Evolutionary conservation across 2,797 vertebrate genomes (phyloP), one percentile per base, ranked within the genome.

Genomic region (Gorsachius magnificus): DNA sequence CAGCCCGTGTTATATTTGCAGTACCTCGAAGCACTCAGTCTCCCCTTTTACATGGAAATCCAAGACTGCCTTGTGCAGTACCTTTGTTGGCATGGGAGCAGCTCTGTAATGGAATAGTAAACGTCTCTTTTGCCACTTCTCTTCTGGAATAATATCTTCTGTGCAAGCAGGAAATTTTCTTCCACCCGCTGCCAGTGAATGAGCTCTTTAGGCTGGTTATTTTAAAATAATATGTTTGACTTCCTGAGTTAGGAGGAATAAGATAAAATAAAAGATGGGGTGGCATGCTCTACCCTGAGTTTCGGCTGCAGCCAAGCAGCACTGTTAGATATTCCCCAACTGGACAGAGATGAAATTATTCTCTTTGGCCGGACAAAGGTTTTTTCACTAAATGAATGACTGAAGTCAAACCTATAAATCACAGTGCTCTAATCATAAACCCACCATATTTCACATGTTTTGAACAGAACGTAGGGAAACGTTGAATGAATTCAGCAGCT

Each of bases 401-500:
- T 56, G 57, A 87, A 95, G 89, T 29, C 70, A 83, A 94, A 53
- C 46, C 75, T 80, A 70, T 81, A 87, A 96, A 83, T 81, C 95
- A 87, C 77, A 94, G 80, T 18, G 60, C 68, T 95, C 79, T 96
- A 92, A 91, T 91, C 89, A 95, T 94, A 82, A 97, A 96, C 18
- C 6, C 53, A 63, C 41, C 82, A 65, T 78, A 93, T 95, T 96
- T 96, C 90, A 95, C 81, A 75, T 63, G 78, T 87, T 90, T 89
- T 3, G 24, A 91, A 66, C 93, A 80, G 78, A 90, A 91, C 90
- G 91, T 38, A 76, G 92, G 85, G 78, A 81, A 80, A 94, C 46
- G 86, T 38, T 60, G 78, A 96, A 91, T 83, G 65, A 87, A 65
- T 96, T 85, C 20, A 10, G 71, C 72, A 66, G 91, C 87, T 87